Evolutionary conservation across 64 coral and sea anemone genomes (phyloP), one percentile per base, ranked within the genome.

Genomic region (Stichodactyla helianthus): DNA sequence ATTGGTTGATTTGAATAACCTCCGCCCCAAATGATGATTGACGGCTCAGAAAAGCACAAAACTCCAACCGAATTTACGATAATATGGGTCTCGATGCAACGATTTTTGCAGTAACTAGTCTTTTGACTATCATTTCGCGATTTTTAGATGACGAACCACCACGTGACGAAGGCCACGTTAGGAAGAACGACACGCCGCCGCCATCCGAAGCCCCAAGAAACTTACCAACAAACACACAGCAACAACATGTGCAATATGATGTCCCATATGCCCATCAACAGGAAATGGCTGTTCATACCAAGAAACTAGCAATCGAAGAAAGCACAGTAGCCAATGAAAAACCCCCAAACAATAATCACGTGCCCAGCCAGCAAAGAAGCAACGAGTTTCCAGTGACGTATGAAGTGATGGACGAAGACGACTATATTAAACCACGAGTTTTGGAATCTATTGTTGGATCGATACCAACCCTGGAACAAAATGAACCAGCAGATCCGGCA

Each of bases 181-280:
- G 13, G 13, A 14, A 14, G 8, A 57, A 7, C 7, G 55, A 57
- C 55, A 0, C 55, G 9, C 14, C 55, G 9, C 14, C 4, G 14
- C 55, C 55, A 58, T 9, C 14, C 1, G 18, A 20, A 19, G 67
- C 35, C 35, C 35, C 35, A 44, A 44, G 35, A 1, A 44, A 44
- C 35, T 44, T 44, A 44, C 35, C 35, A 44, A 2, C 35, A 44
- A 16, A 53, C 16, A 2, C 78, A 53, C 50, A 13, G 6, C 35
- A 81, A 0, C n/a, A 51, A 22, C 13, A 7, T 8, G 50, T 81
- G 7, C 13, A 81, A 81, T 81, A 81, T 14, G 78, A 81, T 0
- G 50, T 20, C 20, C 78, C 78, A 81, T 81, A 81, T 7, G 78
- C 78, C 78, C 78, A 81, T 81, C 78, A 81, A 52, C 35, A 81